Conservation (phyloP, 2,888 invertebrate genomes). For the Macrosiphum euphorbiae region DNA sequence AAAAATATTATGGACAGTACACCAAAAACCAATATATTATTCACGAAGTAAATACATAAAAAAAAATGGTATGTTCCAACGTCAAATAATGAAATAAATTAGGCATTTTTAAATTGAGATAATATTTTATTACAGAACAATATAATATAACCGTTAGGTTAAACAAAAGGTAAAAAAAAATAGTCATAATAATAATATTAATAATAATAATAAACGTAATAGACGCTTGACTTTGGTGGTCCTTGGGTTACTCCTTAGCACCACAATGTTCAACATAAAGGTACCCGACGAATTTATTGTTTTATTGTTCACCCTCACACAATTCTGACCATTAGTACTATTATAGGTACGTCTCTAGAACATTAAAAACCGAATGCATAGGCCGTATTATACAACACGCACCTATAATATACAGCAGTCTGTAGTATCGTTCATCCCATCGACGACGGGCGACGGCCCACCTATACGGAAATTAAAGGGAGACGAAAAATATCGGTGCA, state of each 20-base stretch:
- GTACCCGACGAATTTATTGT: constrained; percentile 53
- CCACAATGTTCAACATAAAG: background rate
- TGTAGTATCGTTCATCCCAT: constrained; percentile 49
- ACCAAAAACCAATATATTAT: background rate
- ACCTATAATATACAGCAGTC: background rate
- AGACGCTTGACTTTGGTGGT: constrained; percentile 37
- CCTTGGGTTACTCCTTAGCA: background rate
- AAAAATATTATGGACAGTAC: background rate
- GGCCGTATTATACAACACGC: background rate
- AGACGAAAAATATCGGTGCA: constrained; percentile 35
- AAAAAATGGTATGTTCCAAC: background rate
- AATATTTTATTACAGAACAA: background rate
- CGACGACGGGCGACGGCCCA: constrained; percentile 31
- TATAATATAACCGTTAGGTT: background rate
- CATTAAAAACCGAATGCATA: constrained; percentile 26
- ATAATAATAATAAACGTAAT: background rate
- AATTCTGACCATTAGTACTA: constrained; percentile 21
- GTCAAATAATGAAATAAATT: background rate
- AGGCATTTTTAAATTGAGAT: background rate
- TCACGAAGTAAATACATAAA: background rate
- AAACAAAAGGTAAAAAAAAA: background rate
- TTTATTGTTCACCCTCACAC: constrained; percentile 53
- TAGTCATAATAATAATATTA: background rate
- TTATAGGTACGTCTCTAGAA: constrained; percentile 20
- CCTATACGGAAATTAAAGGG: constrained; percentile 42